Evolutionary conservation across 2,888 invertebrate species (phyloP).

Genomic region (Anoplius nigerrimus): DNA sequence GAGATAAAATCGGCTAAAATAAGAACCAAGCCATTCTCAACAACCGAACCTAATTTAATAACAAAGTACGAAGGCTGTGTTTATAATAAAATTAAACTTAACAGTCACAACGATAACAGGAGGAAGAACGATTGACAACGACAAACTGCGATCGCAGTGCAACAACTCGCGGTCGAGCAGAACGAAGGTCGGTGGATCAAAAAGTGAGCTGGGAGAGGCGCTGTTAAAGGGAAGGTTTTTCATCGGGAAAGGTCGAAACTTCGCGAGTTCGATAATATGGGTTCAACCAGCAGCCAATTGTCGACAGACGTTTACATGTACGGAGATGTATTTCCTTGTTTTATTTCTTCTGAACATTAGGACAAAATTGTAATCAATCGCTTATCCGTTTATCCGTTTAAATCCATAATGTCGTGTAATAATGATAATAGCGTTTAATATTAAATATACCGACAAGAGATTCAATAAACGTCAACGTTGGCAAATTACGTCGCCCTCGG

Average conservation of each 20-base stretch:
- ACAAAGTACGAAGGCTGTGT: slow-evolving; percentile 42
- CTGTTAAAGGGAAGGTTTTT: too few relatives aligned
- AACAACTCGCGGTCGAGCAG: too few relatives aligned
- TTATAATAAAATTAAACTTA: slow-evolving; percentile 40
- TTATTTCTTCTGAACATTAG: slow-evolving; percentile 70
- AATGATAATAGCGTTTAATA: slow-evolving; percentile 67
- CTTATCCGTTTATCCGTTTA: slow-evolving; percentile 62
- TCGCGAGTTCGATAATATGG: too few relatives aligned
- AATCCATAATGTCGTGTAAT: slow-evolving; percentile 67
- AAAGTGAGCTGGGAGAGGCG: too few relatives aligned
- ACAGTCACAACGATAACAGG: slow-evolving; percentile 29
- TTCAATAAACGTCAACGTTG: slow-evolving; percentile 56
- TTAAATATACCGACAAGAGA: slow-evolving; percentile 68
- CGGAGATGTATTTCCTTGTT: slow-evolving; percentile 58
- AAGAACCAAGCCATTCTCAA: slow-evolving; percentile 30
- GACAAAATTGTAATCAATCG: slow-evolving; percentile 68
- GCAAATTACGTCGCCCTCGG: slow-evolving; percentile 38
- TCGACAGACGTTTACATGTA: slow-evolving; percentile 27
- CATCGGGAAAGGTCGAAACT: too few relatives aligned
- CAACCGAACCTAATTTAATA: slow-evolving; percentile 49
- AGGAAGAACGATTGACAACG: slow-evolving; percentile 14
- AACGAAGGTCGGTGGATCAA: too few relatives aligned
- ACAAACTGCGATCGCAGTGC: slow-evolving; percentile 11
- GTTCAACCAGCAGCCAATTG: background rate
- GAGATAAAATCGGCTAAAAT: background rate